These are phyloP conservation scores for Microctonus hyperodae DNA, from an alignment of 2,888 invertebrate species.

Conservation along the genomic window DNA sequence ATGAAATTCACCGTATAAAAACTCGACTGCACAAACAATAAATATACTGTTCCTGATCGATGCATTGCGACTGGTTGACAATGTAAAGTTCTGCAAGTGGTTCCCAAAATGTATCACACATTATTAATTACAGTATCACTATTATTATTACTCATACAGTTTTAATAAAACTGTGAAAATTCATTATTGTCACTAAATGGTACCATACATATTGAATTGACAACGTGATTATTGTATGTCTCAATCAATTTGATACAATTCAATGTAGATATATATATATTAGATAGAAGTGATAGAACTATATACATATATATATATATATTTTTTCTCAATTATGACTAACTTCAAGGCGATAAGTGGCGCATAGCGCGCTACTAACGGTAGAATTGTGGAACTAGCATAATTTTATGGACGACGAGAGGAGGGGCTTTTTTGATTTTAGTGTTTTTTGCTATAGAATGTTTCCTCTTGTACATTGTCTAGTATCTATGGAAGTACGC, in stretches of 20 bases:
- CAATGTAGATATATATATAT: no score
- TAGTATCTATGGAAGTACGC: no score
- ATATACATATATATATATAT: no score
- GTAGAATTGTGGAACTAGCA: no score
- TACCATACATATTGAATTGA: not conserved
- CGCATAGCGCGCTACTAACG: no score
- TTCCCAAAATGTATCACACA: constrained; percentile 70
- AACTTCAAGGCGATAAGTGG: no score
- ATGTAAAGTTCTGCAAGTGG: constrained; percentile 73
- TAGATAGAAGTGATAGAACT: no score
- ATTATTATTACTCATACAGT: not conserved
- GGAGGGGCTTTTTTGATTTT: no score
- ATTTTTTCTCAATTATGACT: no score
- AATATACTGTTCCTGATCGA: constrained; percentile 67
- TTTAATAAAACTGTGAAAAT: not conserved
- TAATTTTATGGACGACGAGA: no score
- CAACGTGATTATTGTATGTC: not conserved
- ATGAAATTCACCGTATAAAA: constrained; percentile 69
- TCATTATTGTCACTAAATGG: not conserved
- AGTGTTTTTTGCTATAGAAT: no score
- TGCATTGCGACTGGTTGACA: constrained; percentile 62
- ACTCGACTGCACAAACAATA: constrained; percentile 77
- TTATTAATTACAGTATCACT: constrained; percentile 41
- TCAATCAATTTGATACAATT: not conserved
- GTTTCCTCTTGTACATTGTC: not conserved